Conservation (phyloP, 2,888 invertebrate species). For the Odontothrips loti region DNA sequence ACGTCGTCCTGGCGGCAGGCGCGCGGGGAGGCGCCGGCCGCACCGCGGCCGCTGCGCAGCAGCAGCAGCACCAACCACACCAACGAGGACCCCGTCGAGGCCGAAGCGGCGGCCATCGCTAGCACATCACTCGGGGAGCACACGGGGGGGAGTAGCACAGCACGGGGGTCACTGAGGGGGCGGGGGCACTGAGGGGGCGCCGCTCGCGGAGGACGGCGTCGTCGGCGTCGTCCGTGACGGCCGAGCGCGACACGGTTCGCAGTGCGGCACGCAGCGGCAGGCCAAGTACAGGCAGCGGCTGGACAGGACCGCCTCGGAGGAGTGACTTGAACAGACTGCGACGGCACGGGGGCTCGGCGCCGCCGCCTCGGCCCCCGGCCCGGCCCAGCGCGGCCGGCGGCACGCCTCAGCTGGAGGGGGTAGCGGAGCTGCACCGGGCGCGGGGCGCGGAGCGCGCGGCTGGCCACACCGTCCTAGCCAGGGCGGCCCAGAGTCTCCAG, state of each 20-base stretch:
- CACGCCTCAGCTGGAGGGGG: background rate
- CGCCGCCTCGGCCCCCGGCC: background rate
- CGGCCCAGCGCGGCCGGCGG: background rate
- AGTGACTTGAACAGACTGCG: background rate
- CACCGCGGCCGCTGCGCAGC: background rate
- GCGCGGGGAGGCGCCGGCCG: background rate
- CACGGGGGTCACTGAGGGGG: background rate
- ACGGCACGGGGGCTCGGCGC: background rate
- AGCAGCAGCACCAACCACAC: background rate
- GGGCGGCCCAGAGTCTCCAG: too few relatives aligned
- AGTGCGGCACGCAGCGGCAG: background rate
- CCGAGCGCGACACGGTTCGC: background rate
- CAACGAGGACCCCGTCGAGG: background rate
- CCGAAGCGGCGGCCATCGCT: background rate
- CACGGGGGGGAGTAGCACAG: background rate
- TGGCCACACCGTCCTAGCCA: too few relatives aligned
- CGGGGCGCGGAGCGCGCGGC: too few relatives aligned
- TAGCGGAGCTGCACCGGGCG: too few relatives aligned
- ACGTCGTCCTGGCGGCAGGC: slow-evolving; percentile 32
- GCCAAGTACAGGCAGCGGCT: too few relatives aligned
- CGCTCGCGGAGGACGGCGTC: background rate
- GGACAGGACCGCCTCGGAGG: background rate
- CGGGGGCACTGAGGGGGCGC: background rate
- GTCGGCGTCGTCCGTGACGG: background rate
- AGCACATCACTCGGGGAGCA: background rate